Evolutionary conservation across 2,888 invertebrate species (phyloP).

Genomic region (Spodoptera exigua): DNA sequence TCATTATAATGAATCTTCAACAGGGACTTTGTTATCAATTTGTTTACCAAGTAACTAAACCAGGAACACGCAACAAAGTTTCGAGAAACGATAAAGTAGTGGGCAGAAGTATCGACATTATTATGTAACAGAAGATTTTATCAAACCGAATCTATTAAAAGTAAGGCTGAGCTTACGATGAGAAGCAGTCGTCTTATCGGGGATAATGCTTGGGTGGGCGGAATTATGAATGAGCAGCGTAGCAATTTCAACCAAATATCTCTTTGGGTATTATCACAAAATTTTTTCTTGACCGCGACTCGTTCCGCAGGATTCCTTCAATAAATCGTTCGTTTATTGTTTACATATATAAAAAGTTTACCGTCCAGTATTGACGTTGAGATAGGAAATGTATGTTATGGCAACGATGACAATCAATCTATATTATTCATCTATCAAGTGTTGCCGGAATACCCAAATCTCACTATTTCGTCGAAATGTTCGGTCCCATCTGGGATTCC

Average conservation of each 20-base stretch:
- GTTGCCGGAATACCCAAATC: constrained; percentile 4
- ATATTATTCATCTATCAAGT: constrained; percentile 12
- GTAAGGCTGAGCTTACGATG: constrained; percentile 6
- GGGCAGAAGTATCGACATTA: constrained; percentile 9
- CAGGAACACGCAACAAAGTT: constrained; percentile 4
- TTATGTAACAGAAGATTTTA: neutral
- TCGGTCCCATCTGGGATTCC: constrained; percentile 3
- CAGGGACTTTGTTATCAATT: neutral
- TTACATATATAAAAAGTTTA: too few species aligned
- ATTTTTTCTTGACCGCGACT: too few species aligned
- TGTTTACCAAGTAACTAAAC: constrained; percentile 3
- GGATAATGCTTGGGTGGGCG: neutral
- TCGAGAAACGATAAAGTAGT: constrained; percentile 5
- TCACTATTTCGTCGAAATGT: constrained; percentile 1
- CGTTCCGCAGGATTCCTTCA: too few species aligned
- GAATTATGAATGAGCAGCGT: too few species aligned
- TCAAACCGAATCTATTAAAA: constrained; percentile 12
- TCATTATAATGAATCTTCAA: neutral
- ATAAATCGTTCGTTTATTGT: too few species aligned
- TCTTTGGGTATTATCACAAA: too few species aligned
- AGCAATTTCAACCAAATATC: too few species aligned
- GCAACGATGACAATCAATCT: constrained; percentile 13
- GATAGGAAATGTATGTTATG: neutral
- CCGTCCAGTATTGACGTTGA: too few species aligned
- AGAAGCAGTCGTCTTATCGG: constrained; percentile 9